A percentile compares a stretch with the other conserved stretches of the same genome.
These are phyloP conservation scores for human DNA, from an alignment of 2,113 vertebrate genomes.

Conservation along the genomic window GRCh38 chr7:56294501-56295000, in stretches of 20 bases:
- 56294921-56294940: neutral
- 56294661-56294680: neutral
- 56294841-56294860: neutral
- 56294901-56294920: neutral
- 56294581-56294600: neutral
- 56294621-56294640: accelerated
- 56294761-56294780: too few relatives aligned
- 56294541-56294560: neutral
- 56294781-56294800: too few relatives aligned
- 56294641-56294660: neutral
- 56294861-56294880: neutral
- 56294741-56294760: too few relatives aligned
- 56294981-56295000: neutral
- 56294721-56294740: too few relatives aligned
- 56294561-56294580: too few relatives aligned
- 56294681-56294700: neutral
- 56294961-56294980: neutral
- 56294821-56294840: too few relatives aligned
- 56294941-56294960: neutral
- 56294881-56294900: neutral
- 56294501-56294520: neutral
- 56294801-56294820: too few relatives aligned
- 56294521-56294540: neutral
- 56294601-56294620: neutral
- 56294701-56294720: too few relatives aligned